A percentile compares a stretch with the other conserved stretches of the same genome.
phyloP scores from a whole-genome alignment of 2,113 vertebrate genomes.

The Rhineura floridana region DNA sequence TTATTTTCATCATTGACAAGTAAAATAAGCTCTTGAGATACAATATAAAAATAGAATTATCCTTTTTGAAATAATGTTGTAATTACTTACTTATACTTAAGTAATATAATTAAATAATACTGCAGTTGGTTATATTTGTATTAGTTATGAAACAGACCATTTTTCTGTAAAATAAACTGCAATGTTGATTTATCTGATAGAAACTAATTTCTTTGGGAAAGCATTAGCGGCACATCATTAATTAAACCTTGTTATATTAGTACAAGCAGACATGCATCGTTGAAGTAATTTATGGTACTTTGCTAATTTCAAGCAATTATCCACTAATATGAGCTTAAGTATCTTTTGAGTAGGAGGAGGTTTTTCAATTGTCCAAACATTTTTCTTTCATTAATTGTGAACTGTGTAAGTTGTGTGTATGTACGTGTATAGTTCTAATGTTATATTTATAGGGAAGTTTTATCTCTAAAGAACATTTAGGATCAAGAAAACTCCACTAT shows the following conservation, averaged over 20 bases:
- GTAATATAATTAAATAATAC: too few species aligned
- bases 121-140: slow-evolving; percentile 63
- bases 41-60: slow-evolving; percentile 20
- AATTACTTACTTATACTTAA: slow-evolving; percentile 27
- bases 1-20: slow-evolving; percentile 35
- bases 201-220: slow-evolving; percentile 81
- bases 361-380: slow-evolving; percentile 77
- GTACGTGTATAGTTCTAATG: slow-evolving; percentile 1
- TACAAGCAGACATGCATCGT: slow-evolving; percentile 81
- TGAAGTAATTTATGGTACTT: slow-evolving; percentile 81
- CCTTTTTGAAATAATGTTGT: not conserved
- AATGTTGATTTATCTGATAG: slow-evolving; percentile 76
- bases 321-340: slow-evolving; percentile 80
- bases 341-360: slow-evolving; percentile 79
- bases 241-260: slow-evolving; percentile 82
- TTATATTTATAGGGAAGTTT: slow-evolving; percentile 21
- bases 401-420: slow-evolving; percentile 65
- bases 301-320: slow-evolving; percentile 84
- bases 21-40: slow-evolving; percentile 40
- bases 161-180: slow-evolving; percentile 78
- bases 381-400: slow-evolving; percentile 77
- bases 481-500: not conserved
- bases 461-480: slow-evolving; percentile 1
- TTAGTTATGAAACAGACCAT: slow-evolving; percentile 68
- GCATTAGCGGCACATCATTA: slow-evolving; percentile 80